Evolutionary conservation across 2,888 invertebrate species (phyloP), one percentile per base, ranked within the genome.

Genomic region (Strigamia transsilvanica): DNA sequence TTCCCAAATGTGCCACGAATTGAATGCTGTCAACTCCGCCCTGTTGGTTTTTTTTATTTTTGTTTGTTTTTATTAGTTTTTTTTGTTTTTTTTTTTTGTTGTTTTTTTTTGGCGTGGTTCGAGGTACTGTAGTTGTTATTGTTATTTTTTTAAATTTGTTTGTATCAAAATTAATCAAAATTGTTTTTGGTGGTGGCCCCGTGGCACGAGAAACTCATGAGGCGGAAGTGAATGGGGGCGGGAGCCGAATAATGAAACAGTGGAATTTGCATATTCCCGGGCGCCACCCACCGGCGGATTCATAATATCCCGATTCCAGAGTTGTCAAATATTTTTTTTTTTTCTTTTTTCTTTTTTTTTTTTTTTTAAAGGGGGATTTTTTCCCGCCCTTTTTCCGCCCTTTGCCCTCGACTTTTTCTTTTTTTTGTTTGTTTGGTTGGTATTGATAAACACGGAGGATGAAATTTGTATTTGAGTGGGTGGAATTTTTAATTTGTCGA

Each of bases 141-240:
- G 15, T 46, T 66, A n/a, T 21, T 66, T 66, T 66, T 73, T 27
- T 27, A 38, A 73, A 73, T 73, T 73, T 73, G 73, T 73, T 66
- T 66, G 73, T 32, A 73, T 73, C 73, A 73, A 73, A 73, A 73
- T 73, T 73, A 73, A 73, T 73, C 73, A 73, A 73, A 73, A 73
- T 73, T 73, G 73, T 73, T 73, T 73, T 73, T 73, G 27, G 73
- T 73, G 73, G 73, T 46, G 46, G 27, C 32, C 73, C 73, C 32
- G 73, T 73, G 73, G 73, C 73, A 73, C 73, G 73, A 73, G 73
- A 27, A 73, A 32, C 73, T 27, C 73, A 73, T 73, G 73, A 73
- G 73, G 73, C 73, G 73, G 73, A 73, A 73, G 73, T 73, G 73
- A 73, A 32, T 73, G 73, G 73, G 73, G 73, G 73, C 73, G 73